Percentiles rank a stretch among this genome's conserved stretches.
Evolutionary conservation across 2,797 vertebrate species (phyloP).

Genomic region (Sebastes nivosus): DNA sequence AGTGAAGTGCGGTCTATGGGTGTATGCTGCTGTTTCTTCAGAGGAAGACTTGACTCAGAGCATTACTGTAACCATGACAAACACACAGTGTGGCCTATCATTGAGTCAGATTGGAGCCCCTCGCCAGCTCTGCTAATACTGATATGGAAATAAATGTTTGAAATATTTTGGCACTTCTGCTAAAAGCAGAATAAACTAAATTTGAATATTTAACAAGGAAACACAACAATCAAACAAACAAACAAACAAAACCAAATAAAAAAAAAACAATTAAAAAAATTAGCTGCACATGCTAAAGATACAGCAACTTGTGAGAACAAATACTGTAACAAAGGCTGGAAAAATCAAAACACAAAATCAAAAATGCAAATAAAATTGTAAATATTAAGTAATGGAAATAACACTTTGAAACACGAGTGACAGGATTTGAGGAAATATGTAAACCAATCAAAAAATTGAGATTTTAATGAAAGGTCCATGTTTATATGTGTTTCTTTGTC

Average conservation of each 20-base stretch:
- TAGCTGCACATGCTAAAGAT: constrained; percentile 78
- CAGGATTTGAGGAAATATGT: constrained; percentile 38
- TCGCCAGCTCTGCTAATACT: constrained; percentile 26
- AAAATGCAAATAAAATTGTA: constrained; percentile 27
- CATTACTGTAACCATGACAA: background rate
- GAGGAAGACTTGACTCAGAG: background rate
- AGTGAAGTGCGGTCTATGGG: background rate
- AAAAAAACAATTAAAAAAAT: constrained; percentile 33
- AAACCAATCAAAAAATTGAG: constrained; percentile 41
- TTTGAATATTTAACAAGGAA: constrained; percentile 41
- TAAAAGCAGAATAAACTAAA: constrained; percentile 8
- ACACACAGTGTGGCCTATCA: background rate
- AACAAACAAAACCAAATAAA: constrained; percentile 27
- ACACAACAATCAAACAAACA: constrained; percentile 48
- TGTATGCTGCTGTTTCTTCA: background rate
- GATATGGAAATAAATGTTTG: constrained; percentile 29
- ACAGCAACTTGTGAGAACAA: constrained; percentile 67
- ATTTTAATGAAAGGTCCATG: constrained; percentile 41
- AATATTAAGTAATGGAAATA: constrained; percentile 58
- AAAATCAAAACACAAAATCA: constrained; percentile 51
- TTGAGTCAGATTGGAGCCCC: background rate
- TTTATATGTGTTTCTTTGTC: constrained; percentile 42
- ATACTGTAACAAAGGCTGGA: constrained; percentile 60
- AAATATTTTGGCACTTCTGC: constrained; percentile 63
- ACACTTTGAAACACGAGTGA: constrained; percentile 37